These are phyloP conservation scores for Haliclona indistincta DNA, from an alignment of 37 sponge, comb jelly and placozoan genomes.

Conservation along the genomic window DNA sequence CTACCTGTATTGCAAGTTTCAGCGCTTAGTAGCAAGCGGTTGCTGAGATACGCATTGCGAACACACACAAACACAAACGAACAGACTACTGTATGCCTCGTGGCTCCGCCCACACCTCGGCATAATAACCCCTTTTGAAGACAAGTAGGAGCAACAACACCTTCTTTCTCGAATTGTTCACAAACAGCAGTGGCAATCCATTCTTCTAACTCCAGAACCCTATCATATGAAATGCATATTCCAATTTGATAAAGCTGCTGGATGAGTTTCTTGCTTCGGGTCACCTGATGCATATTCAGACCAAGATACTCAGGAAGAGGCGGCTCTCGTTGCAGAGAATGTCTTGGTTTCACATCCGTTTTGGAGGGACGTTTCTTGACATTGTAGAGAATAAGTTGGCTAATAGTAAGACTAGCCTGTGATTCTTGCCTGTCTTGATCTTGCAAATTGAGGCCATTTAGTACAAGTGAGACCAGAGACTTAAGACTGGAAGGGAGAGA, in stretches of 20 bases:
- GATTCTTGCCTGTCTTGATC: conserved; percentile 37
- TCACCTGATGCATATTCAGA: conserved; percentile 35
- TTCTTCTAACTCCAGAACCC: conserved; percentile 48
- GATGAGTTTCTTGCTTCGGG: conserved; percentile 45
- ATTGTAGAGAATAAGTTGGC: conserved; percentile 29
- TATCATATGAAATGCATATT: conserved; percentile 60
- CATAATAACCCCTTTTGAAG: too few relatives aligned
- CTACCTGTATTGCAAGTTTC: too few relatives aligned
- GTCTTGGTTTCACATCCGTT: conserved; percentile 24
- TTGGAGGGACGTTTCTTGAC: conserved; percentile 17
- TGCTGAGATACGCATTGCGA: too few relatives aligned
- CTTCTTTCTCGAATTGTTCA: conserved; percentile 42
- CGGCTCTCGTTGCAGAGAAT: conserved; percentile 40
- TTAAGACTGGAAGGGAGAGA: conserved; percentile 28
- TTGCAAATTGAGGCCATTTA: conserved; percentile 25
- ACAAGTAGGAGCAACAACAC: conserved; percentile 29
- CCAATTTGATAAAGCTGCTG: conserved; percentile 37
- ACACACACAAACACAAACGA: too few relatives aligned
- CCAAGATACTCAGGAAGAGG: conserved; percentile 26
- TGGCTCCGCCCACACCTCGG: too few relatives aligned
- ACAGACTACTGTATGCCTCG: too few relatives aligned
- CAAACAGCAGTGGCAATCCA: conserved; percentile 33
- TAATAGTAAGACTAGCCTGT: conserved; percentile 28
- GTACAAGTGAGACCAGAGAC: conserved; percentile 7
- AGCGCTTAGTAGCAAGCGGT: too few relatives aligned